Evolutionary conservation across 64 coral and sea anemone species (phyloP).

Genomic region (Pocillopora damicornis): DNA sequence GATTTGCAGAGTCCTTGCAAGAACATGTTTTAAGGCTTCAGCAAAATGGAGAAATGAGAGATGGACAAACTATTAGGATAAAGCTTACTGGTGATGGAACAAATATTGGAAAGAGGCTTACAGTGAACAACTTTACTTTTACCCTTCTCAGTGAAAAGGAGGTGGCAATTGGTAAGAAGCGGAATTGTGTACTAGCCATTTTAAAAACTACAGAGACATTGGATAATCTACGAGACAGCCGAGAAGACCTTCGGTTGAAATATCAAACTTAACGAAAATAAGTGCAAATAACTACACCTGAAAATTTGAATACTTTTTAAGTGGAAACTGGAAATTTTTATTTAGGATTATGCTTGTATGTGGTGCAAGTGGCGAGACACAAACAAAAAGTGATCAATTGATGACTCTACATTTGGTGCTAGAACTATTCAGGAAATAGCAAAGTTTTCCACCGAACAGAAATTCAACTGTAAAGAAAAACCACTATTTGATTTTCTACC

Average conservation of each 20-base stretch:
- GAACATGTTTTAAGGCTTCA: conserved; percentile 38
- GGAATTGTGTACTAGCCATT: conserved; percentile 49
- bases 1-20: conserved; percentile 45
- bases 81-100: no score
- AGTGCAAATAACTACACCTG: background rate
- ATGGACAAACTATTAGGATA: conserved; percentile 38
- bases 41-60: background rate
- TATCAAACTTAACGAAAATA: no score
- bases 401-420: conserved; percentile 37
- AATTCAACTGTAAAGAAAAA: conserved; percentile 46
- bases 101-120: conserved; percentile 30
- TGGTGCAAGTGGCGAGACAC: conserved; percentile 64
- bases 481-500: conserved; percentile 50
- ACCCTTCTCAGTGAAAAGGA: conserved; percentile 64
- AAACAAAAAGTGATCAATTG: conserved; percentile 55
- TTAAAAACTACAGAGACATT: background rate
- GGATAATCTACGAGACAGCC: no score
- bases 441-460: conserved; percentile 26
- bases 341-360: conserved; percentile 64
- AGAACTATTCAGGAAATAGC: conserved; percentile 52
- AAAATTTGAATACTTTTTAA: conserved; percentile 56
- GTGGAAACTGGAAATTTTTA: conserved; percentile 66
- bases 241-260: no score
- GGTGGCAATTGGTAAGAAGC: conserved; percentile 53
- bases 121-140: conserved; percentile 41